Evolutionary conservation across 2,797 vertebrate species (phyloP).

Genomic region (Ctenosaura bakeri): DNA sequence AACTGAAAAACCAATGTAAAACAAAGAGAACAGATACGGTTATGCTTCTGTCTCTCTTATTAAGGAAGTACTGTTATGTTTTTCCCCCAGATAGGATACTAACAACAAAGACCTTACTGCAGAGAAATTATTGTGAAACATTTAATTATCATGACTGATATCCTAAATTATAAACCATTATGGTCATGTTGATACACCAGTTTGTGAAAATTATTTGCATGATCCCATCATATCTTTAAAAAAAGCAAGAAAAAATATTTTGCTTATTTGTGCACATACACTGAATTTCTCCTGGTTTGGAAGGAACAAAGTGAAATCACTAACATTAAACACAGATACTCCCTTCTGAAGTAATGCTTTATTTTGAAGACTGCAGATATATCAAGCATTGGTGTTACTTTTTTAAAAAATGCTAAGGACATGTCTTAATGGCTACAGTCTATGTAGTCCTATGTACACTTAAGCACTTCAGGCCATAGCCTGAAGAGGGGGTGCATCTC

Average conservation of each 20-base stretch:
- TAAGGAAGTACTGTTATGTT: not conserved
- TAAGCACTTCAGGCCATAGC: not conserved
- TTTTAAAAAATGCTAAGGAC: not conserved
- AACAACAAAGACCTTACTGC: not conserved
- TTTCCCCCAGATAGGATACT: not conserved
- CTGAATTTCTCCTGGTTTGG: not conserved
- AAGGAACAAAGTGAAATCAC: not conserved
- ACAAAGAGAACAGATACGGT: not conserved
- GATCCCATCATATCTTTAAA: not conserved
- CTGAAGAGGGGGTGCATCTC: no score
- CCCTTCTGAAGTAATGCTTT: not conserved
- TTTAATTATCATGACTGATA: not conserved
- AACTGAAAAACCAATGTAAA: not conserved
- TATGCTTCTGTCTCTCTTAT: not conserved
- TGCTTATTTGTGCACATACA: not conserved
- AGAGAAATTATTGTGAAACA: not conserved
- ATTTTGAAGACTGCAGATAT: not conserved
- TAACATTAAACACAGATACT: not conserved
- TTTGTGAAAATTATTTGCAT: not conserved
- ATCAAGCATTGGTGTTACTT: not conserved
- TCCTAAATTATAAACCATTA: not conserved
- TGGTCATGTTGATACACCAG: not conserved
- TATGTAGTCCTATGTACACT: not conserved
- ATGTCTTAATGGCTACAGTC: not conserved
- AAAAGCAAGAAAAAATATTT: not conserved